phyloP scores from a whole-genome alignment of 2,888 invertebrate genomes.

The Acleris holmiana region DNA sequence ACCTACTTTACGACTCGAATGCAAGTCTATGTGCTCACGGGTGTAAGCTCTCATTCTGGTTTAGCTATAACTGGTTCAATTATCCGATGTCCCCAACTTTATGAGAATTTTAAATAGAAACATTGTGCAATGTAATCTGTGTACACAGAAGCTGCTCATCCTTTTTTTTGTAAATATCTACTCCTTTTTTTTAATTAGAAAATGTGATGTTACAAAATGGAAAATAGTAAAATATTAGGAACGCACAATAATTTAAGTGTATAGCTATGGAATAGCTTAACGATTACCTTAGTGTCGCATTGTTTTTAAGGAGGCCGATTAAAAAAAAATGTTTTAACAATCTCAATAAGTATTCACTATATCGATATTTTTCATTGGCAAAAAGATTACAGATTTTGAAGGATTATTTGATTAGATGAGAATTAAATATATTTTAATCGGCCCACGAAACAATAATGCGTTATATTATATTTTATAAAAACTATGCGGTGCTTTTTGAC shows the following conservation, averaged over 20 bases:
- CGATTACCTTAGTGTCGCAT: neutral
- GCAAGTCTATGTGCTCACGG: neutral
- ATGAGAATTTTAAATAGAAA: slow-evolving; percentile 22
- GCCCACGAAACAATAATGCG: neutral
- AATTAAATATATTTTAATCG: neutral
- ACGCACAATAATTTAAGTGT: slow-evolving; percentile 55
- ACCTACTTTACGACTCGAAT: too few relatives aligned
- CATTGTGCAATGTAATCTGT: slow-evolving; percentile 38
- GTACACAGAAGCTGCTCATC: slow-evolving; percentile 50
- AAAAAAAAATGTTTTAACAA: slow-evolving; percentile 3
- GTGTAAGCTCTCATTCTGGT: neutral
- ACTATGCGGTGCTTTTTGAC: slow-evolving; percentile 8
- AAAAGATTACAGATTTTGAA: neutral
- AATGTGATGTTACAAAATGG: slow-evolving; percentile 56
- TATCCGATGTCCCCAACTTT: slow-evolving; percentile 15
- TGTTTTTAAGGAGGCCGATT: neutral
- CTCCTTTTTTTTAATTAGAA: slow-evolving; percentile 47
- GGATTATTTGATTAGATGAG: neutral
- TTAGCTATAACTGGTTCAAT: neutral
- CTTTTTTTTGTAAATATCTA: slow-evolving; percentile 50
- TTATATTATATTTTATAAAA: neutral
- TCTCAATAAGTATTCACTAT: slow-evolving; percentile 31
- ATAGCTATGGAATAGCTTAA: slow-evolving; percentile 12
- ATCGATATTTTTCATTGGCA: neutral
- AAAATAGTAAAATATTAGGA: slow-evolving; percentile 67